These are phyloP conservation scores for Nannoperca australis DNA, from an alignment of 2,797 vertebrate genomes.

Conservation along the genomic window DNA sequence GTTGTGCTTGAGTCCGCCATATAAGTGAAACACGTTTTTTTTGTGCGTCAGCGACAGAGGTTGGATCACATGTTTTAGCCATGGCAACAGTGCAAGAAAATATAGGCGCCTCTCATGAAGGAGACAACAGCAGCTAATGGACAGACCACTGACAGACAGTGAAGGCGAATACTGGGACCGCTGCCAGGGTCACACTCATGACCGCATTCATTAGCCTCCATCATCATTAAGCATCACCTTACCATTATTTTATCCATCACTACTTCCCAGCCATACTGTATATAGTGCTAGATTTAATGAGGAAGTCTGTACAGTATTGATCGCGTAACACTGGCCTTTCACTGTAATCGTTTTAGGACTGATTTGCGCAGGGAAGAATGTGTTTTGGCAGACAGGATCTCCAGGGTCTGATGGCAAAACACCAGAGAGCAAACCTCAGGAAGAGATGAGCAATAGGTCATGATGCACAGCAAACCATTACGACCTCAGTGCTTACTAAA, in stretches of 20 bases:
- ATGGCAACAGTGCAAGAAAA: conserved; percentile 17
- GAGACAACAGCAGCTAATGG: conserved; percentile 47
- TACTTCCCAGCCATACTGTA: conserved; percentile 66
- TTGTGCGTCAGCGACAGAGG: background rate
- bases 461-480: conserved; percentile 73
- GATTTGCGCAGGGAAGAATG: conserved; percentile 60
- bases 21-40: conserved; percentile 17
- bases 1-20: background rate
- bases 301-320: conserved; percentile 69
- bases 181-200: conserved; percentile 71
- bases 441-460: conserved; percentile 68
- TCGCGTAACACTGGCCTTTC: conserved; percentile 71
- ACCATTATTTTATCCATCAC: conserved; percentile 68
- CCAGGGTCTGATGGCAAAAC: conserved; percentile 56
- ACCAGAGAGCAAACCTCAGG: conserved; percentile 56
- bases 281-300: conserved; percentile 72
- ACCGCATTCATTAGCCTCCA: conserved; percentile 78
- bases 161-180: conserved; percentile 69
- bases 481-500: conserved; percentile 73
- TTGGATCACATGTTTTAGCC: conserved; percentile 20
- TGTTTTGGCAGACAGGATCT: conserved; percentile 59
- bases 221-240: conserved; percentile 72
- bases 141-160: conserved; percentile 36
- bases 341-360: conserved; percentile 75
- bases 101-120: conserved; percentile 17